Percentiles rank a stretch among this genome's conserved stretches.
phyloP scores from a whole-genome alignment of 2,113 vertebrate genomes.

The Dromiciops gliroides region DNA sequence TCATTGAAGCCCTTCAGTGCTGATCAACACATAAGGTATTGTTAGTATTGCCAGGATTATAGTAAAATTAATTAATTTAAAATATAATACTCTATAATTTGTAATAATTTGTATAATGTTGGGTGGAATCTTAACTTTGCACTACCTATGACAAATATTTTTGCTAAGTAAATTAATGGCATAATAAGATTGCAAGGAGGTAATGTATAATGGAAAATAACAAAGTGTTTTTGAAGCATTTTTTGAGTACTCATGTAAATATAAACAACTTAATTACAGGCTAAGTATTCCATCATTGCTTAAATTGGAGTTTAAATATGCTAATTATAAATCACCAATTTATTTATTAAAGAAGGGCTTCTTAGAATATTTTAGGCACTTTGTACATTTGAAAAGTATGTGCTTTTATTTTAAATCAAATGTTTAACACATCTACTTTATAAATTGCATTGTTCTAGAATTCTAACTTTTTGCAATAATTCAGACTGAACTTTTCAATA shows the following conservation, averaged over 20 bases:
- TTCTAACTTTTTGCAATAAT: not conserved
- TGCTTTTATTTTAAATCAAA: constrained; percentile 37
- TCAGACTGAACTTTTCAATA: not conserved
- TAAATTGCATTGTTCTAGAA: not conserved
- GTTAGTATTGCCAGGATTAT: not conserved
- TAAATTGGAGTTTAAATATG: not conserved
- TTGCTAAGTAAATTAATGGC: constrained; percentile 1
- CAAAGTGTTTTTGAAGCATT: not conserved
- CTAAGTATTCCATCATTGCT: not conserved
- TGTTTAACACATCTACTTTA: not conserved
- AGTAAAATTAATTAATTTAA: not conserved
- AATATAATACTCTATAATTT: constrained; percentile 8
- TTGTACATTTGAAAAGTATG: not conserved
- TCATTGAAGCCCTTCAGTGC: constrained; percentile 20
- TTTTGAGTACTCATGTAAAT: not conserved
- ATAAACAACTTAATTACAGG: constrained; percentile 9
- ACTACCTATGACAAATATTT: constrained; percentile 9
- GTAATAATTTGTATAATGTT: not conserved
- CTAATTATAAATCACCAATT: not conserved
- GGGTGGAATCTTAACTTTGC: not conserved
- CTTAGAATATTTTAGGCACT: not conserved
- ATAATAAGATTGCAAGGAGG: not conserved
- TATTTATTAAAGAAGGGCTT: constrained; percentile 35
- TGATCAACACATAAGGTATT: constrained; percentile 12
- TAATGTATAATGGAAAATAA: constrained; percentile 1